Evolutionary conservation across 2,113 vertebrate species (phyloP), one percentile per base, ranked within the genome.

Genomic region (Cynopterus brachyotis): DNA sequence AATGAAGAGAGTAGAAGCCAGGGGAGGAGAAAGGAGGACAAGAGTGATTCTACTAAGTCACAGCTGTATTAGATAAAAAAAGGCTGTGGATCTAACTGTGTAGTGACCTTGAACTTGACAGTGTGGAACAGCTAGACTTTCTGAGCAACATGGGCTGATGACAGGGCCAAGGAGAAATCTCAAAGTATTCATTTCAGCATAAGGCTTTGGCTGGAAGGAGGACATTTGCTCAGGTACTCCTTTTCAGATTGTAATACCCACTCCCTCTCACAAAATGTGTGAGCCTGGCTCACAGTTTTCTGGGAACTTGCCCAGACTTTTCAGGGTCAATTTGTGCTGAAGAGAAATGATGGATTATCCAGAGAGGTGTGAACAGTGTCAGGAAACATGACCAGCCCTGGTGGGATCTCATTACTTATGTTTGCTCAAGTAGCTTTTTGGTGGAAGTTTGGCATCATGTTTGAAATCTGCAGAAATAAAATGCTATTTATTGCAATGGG

Each of bases 291-390:
- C 62, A 67, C 79, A 94, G 67, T 32, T 82, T 96, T 97, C 96
- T 97, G 94, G 96, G 78, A 97, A 96, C 45, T 89, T 95, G 88
- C 91, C 93, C 62, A 81, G 92, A 92, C 75, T 89, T 97, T 96
- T 94, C 92, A 91, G 85, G 88, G 97, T 96, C 95, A 93, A 50
- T 93, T 96, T 82, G 53, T 94, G 28, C 73, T 60, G 20, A 35
- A 89, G 86, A 97, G 81, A 89, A 96, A 89, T 89, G 97, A 96
- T 93, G 94, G 85, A 85, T 96, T 97, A 96, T 96, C 79, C 89
- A 96, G 76, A 94, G 73, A 95, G 81, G 80, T 95, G 66, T 82
- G 72, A 96, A 95, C 67, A 90, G 73, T 91, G 50, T 97, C 81
- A 91, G 69, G 91, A 91, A 97, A 97, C 81, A 91, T 82, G 95